These are phyloP conservation scores for Carpatolechia fugitivella DNA, from an alignment of 2,888 invertebrate species.

Conservation along the genomic window DNA sequence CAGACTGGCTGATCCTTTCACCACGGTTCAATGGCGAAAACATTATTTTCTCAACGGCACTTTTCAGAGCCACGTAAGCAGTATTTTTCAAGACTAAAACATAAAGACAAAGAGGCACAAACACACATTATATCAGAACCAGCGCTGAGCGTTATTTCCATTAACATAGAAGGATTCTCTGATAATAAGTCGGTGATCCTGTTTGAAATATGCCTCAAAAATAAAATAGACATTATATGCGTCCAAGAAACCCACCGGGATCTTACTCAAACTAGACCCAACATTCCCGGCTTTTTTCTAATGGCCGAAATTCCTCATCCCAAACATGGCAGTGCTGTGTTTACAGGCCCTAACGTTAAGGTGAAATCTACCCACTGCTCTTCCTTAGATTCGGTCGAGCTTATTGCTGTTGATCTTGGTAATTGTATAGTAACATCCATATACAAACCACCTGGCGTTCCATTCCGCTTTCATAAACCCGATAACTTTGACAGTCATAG, in stretches of 20 bases:
- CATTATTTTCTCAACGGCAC: neutral
- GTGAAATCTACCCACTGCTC: neutral
- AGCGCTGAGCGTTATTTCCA: neutral
- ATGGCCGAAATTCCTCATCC: neutral
- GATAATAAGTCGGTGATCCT: neutral
- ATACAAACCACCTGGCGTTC: no score
- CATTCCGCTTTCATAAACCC: neutral
- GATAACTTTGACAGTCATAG: neutral
- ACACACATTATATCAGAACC: neutral
- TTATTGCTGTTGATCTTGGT: neutral
- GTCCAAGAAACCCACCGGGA: constrained; percentile 9
- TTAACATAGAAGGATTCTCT: constrained; percentile 9
- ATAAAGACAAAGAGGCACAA: neutral
- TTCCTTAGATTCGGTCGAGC: neutral
- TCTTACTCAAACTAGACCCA: neutral
- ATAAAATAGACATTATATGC: neutral
- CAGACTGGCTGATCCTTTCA: no score
- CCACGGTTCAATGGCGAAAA: no score
- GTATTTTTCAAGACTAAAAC: neutral
- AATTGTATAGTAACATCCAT: no score
- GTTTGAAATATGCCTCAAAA: neutral
- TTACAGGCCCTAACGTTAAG: neutral
- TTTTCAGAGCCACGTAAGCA: neutral
- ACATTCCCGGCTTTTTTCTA: constrained; percentile 9
- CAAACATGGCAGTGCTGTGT: neutral